Conservation (phyloP, 2,113 vertebrate genomes). For the Tyto alba region DNA sequence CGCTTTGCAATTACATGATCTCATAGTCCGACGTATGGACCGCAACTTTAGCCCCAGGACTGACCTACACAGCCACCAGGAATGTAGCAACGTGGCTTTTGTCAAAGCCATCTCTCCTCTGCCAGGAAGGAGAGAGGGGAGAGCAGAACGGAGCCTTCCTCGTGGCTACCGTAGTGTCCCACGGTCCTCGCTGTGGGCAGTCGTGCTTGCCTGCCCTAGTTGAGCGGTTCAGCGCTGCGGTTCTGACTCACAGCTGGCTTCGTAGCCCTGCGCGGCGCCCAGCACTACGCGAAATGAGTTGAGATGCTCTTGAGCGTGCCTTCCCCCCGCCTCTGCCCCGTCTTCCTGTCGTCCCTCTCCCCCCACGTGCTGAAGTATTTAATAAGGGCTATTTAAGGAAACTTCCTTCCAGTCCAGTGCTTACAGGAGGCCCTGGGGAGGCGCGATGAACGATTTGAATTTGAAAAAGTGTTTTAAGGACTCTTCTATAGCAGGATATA, state of each 20-base stretch:
- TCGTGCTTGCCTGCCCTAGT: rapidly evolving
- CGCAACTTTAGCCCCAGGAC: rapidly evolving
- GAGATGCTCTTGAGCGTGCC: background rate
- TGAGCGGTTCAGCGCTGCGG: background rate
- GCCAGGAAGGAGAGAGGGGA: background rate
- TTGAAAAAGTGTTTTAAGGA: background rate
- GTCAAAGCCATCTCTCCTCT: background rate
- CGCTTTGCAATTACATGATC: background rate
- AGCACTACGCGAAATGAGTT: rapidly evolving
- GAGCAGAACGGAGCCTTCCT: background rate
- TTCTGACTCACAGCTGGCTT: background rate
- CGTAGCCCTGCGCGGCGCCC: rapidly evolving
- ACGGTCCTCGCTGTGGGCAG: rapidly evolving
- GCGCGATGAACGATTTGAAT: rapidly evolving
- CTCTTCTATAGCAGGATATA: background rate
- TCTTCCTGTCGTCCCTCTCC: background rate
- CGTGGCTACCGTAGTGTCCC: rapidly evolving
- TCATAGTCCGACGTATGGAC: rapidly evolving
- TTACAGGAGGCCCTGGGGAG: background rate
- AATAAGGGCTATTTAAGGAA: background rate
- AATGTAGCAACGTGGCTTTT: background rate
- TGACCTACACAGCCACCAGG: background rate
- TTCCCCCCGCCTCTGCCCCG: rapidly evolving
- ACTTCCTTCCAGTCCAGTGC: background rate
- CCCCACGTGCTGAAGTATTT: rapidly evolving